phyloP scores from a whole-genome alignment of 2,888 invertebrate species.

The Orthonevra nobilis region DNA sequence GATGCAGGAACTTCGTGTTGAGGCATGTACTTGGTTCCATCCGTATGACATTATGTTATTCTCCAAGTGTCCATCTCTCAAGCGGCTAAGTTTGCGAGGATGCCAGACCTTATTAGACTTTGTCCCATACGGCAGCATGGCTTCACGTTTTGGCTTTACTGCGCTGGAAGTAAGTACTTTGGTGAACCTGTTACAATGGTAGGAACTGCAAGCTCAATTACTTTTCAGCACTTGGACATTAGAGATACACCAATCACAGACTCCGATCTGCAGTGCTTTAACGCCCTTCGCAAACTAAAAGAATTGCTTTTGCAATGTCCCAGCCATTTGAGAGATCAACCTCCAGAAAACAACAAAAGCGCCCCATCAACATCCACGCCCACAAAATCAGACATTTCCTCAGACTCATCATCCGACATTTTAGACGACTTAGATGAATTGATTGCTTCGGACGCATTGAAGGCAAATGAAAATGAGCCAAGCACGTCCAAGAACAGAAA shows the following conservation, averaged over 20 bases:
- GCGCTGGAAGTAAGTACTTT: conserved; percentile 74
- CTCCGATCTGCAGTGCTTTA: conserved; percentile 83
- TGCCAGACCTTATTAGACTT: conserved; percentile 86
- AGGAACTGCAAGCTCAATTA: too few species aligned
- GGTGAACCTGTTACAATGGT: too few species aligned
- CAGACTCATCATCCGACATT: conserved; percentile 18
- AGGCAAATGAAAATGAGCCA: neutral
- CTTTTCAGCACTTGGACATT: conserved; percentile 81
- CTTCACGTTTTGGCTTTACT: conserved; percentile 85
- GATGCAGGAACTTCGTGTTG: conserved; percentile 86
- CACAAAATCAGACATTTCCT: neutral
- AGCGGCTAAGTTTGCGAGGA: conserved; percentile 84
- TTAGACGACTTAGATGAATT: conserved; percentile 4
- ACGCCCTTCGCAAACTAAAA: conserved; percentile 81
- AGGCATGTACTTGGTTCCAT: conserved; percentile 87
- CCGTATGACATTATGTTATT: conserved; percentile 87
- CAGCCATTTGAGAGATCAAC: conserved; percentile 34
- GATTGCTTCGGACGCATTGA: neutral
- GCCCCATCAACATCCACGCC: neutral
- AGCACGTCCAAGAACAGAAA: conserved; percentile 16
- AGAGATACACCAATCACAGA: conserved; percentile 83
- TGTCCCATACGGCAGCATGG: conserved; percentile 88
- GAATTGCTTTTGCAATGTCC: conserved; percentile 82
- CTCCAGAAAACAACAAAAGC: conserved; percentile 7
- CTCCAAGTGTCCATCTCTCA: conserved; percentile 85